Evolutionary conservation across 2,797 vertebrate species (phyloP), one percentile per base, ranked within the genome.

Genomic region (Myiotriccus ornatus): DNA sequence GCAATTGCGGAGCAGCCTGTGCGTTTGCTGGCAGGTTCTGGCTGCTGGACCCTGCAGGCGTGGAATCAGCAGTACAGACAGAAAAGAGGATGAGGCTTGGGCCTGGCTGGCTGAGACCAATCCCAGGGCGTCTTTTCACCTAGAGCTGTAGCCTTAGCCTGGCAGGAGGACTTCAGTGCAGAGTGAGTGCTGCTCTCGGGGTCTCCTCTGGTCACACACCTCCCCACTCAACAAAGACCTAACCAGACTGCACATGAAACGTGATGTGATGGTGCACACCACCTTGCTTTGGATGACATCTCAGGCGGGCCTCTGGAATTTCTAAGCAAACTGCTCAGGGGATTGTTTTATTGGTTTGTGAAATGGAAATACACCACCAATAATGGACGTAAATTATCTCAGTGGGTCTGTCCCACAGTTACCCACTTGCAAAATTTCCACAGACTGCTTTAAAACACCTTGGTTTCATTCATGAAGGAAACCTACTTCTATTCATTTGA

Each of bases 121-220:
- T 23, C 8, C 18, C 20, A 56, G 2, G 16, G 46, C 32, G 5
- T 35, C 7, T 71, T 71, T 71, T 59, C 30, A 57, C 12, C 6
- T 17, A 18, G 34, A 17, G 15, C 37, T 69, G 28, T 52, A 52
- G 30, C 22, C 46, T 71, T 21, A 39, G n/a, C 30, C 34, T 46
- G 37, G 21, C 14, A 84, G 25, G 39, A 70, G 9, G 14, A 22
- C 21, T 56, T 64, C 24, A 89, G 1, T 13, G 39, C 7, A 30
- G 37, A 41, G 14, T 0, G 0, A 57, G 12, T 14, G 22, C 30
- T 52, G 52, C 50, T 41, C 8, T 52, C 2, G 1, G 21, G 37
- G 9, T 35, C 34, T 71, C 24, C 21, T 64, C 21, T n/a, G 8
- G 30, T 67, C 35, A 77, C 20, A 65, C 0, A 0, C 4, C 7